These are phyloP conservation scores for Neopipo cinnamomea DNA, from an alignment of 2,113 vertebrate species.

Conservation along the genomic window DNA sequence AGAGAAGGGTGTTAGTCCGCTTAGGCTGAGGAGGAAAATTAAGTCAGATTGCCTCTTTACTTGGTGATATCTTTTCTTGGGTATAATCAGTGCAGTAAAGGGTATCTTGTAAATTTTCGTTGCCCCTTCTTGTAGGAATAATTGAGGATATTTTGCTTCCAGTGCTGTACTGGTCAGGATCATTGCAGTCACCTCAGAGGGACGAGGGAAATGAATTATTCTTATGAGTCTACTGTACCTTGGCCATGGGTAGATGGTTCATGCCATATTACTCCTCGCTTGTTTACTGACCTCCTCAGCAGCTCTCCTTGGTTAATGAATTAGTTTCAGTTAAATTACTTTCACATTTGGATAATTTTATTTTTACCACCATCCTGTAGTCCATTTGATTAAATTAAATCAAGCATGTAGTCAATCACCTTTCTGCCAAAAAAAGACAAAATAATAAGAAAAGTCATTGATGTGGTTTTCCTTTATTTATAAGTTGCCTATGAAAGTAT, in stretches of 20 bases:
- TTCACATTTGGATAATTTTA: constrained; percentile 18
- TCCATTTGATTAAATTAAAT: constrained; percentile 4
- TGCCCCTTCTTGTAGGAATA: neutral
- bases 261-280: neutral
- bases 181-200: neutral
- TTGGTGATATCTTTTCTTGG: neutral
- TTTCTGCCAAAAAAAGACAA: neutral
- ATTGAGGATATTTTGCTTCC: neutral
- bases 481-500: neutral
- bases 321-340: constrained; percentile 52
- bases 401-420: neutral
- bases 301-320: neutral
- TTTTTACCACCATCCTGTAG: neutral
- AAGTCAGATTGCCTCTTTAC: neutral
- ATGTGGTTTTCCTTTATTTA: neutral
- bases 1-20: neutral
- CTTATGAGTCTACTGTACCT: neutral
- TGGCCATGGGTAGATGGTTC: neutral
- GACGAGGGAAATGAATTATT: neutral
- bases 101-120: neutral
- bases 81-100: neutral
- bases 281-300: constrained; percentile 44
- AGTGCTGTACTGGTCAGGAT: neutral
- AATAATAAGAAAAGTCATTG: neutral
- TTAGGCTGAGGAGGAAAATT: neutral